Base-by-base conservation (phyloP, 2,888 invertebrate species). In the Bellardia bayeri region DNA sequence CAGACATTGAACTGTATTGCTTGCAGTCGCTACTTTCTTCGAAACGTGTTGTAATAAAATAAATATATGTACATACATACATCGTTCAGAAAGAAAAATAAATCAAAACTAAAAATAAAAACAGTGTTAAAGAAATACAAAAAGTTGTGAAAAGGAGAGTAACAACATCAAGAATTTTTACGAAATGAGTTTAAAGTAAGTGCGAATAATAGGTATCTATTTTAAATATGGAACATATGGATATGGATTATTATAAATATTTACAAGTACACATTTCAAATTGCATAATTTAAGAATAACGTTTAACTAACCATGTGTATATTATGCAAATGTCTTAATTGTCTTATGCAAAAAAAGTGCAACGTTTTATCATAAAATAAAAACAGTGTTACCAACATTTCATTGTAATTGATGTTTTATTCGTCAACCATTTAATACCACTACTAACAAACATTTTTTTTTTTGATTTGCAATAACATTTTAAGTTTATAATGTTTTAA, bases 221-320 rank as follows among this genome's bases (percentile, higher is more conserved):
- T n/a, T n/a, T n/a, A n/a, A n/a, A 63, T 33, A 23, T 49, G 23
- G 16, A 1, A 33, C 14, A 6, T 30, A 40, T 63, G 11, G 3
- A 9, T 30, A 30, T 58, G 8, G 54, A 23, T 30, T 33, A 5
- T 4, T 58, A 3, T 56, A 1, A 23, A 23, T 56, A 56, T 23
- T 30, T 13, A 33, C 13, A 58, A 58, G 33, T 30, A n/a, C 45
- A 30, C 23, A 58, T 45, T 66, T 30, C 1, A 63, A 88, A 85
- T 91, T 91, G 91, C 91, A 91, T 91, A 91, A 91, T 89, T 88
- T 75, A 69, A 58, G 11, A 66, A 42, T 23, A 58, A 37, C 56
- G 7, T 51, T 33, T 42, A 54, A 33, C 30, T 51, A 61, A 1
- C 23, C 23, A 23, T 23, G 23, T 61, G 58, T 68, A 30, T 37